Percentiles rank a stretch among this genome's conserved stretches.
Conservation (phyloP, 2,888 invertebrate genomes). For the Aporophyla lueneburgensis region DNA sequence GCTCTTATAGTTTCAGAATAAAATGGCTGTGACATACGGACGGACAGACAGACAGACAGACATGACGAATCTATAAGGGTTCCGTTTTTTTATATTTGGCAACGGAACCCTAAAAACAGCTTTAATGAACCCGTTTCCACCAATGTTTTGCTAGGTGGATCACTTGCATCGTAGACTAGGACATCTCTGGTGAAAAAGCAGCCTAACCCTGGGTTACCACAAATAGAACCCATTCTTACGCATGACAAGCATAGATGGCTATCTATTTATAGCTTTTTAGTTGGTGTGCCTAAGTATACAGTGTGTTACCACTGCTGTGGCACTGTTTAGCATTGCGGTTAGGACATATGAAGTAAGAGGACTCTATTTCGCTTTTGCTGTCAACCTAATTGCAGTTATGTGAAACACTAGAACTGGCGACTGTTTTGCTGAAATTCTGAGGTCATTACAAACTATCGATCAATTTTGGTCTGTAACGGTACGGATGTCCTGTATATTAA, state of each 20-base stretch:
- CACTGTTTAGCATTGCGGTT: background rate
- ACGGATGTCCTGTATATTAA: background rate
- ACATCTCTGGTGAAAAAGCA: no score
- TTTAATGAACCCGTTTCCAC: no score
- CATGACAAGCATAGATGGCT: background rate
- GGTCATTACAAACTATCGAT: background rate
- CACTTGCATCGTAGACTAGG: no score
- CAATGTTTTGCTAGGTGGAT: no score
- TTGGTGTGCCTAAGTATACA: background rate
- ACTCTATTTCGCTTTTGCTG: background rate
- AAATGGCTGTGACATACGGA: no score
- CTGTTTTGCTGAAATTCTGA: background rate
- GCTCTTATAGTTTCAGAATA: no score
- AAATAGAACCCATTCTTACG: background rate
- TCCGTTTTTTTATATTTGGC: no score
- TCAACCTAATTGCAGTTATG: background rate
- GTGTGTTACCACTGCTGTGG: background rate
- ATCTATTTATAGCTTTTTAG: background rate
- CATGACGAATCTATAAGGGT: no score
- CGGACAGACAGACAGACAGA: no score
- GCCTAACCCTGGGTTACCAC: no score
- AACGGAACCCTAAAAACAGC: no score
- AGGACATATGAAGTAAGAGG: no score
- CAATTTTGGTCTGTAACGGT: constrained; percentile 4
- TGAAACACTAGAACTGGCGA: background rate